Evolutionary conservation across 2,113 vertebrate genomes (phyloP).

Genomic region (Propithecus coquereli): DNA sequence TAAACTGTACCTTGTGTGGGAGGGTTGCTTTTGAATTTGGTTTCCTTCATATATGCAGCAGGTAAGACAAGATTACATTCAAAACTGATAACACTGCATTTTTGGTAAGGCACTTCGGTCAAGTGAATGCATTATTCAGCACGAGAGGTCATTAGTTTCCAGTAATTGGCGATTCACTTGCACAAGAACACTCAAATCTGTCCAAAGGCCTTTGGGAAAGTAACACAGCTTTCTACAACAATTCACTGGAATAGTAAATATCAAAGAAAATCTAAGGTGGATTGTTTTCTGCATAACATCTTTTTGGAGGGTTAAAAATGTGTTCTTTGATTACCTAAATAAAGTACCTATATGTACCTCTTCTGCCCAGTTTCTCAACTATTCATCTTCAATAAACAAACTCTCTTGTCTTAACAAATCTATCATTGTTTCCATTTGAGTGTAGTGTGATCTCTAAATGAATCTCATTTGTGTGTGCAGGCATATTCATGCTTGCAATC

Average conservation of each 20-base stretch:
- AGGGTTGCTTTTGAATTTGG: not conserved
- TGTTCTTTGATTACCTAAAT: constrained; percentile 19
- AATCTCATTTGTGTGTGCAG: constrained; percentile 30
- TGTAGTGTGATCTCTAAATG: not conserved
- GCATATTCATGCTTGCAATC: constrained; percentile 11
- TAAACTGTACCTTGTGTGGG: not conserved
- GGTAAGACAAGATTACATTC: not conserved
- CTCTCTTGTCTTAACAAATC: constrained; percentile 4
- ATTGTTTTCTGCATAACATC: constrained; percentile 1
- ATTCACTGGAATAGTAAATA: constrained; percentile 22
- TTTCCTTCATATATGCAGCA: not conserved
- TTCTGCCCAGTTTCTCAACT: not conserved
- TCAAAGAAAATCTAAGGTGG: constrained; percentile 5
- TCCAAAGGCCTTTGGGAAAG: constrained; percentile 39
- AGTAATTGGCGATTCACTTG: constrained; percentile 33
- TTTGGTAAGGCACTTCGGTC: not conserved
- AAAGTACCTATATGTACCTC: not conserved
- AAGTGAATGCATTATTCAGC: constrained; percentile 25
- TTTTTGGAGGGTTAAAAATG: constrained; percentile 26
- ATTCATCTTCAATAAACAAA: constrained; percentile 38
- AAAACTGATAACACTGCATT: not conserved
- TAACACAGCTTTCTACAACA: constrained; percentile 4
- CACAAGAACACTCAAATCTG: not conserved
- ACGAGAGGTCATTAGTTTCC: constrained; percentile 30
- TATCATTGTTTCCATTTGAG: constrained; percentile 20